phyloP scores from a whole-genome alignment of 2,888 invertebrate species.

The Drosophila lacicola region DNA sequence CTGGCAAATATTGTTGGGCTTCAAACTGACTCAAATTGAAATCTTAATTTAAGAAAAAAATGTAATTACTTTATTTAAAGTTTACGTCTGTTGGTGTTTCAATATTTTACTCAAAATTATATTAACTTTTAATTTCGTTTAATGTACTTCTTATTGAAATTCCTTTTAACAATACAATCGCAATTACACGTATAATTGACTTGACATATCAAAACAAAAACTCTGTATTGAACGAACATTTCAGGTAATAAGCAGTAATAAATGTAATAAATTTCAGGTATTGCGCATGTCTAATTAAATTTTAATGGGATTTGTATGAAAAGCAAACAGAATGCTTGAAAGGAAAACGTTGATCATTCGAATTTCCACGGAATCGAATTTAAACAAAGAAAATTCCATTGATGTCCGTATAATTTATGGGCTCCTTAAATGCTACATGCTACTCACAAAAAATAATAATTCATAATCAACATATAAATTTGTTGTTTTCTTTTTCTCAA shows the following conservation, averaged over 20 bases:
- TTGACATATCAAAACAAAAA: conserved; percentile 1
- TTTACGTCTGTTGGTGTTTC: no score
- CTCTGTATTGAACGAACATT: conserved; percentile 1
- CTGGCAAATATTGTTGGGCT: background rate
- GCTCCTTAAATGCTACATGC: conserved; percentile 25
- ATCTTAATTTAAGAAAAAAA: no score
- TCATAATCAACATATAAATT: conserved; percentile 22
- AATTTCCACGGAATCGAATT: conserved; percentile 6
- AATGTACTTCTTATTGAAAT: background rate
- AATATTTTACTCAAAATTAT: no score
- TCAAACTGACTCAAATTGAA: no score
- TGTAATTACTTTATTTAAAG: no score
- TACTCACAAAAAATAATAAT: conserved; percentile 18
- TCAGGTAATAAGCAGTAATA: background rate
- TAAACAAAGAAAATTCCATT: conserved; percentile 25
- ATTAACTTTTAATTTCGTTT: background rate
- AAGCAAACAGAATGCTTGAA: background rate
- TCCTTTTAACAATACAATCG: background rate
- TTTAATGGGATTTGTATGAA: background rate
- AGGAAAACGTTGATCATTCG: background rate
- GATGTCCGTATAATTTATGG: conserved; percentile 31
- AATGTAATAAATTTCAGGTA: conserved; percentile 11
- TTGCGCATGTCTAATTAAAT: conserved; percentile 1
- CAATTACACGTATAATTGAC: background rate
- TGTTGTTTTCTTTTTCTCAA: conserved; percentile 2